Conservation (phyloP, 2,888 invertebrate genomes). For the Pachymerium ferrugineum region DNA sequence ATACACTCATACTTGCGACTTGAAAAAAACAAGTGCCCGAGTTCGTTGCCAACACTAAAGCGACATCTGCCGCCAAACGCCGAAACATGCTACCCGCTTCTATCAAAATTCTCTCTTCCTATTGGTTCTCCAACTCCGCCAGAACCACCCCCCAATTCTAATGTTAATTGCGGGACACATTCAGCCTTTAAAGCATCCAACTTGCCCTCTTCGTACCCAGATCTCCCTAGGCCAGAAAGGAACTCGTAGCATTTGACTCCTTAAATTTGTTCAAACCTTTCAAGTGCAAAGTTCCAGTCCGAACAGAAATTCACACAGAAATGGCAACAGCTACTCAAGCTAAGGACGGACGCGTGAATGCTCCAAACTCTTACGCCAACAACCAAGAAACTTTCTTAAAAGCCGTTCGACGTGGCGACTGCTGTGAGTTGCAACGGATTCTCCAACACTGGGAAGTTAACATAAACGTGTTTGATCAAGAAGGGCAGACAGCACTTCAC, state of each 20-base stretch:
- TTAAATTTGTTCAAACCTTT: no score
- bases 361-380: not conserved
- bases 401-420: slow-evolving; percentile 46
- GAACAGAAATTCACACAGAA: no score
- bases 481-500: slow-evolving; percentile 49
- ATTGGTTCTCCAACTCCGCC: not conserved
- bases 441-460: slow-evolving; percentile 46
- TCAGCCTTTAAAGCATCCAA: slow-evolving; percentile 10
- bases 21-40: no score
- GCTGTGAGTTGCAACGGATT: slow-evolving; percentile 43
- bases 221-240: not conserved
- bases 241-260: not conserved
- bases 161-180: not conserved
- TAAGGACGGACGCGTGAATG: not conserved
- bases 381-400: slow-evolving; percentile 44
- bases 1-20: no score
- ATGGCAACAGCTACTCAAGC: slow-evolving; percentile 10
- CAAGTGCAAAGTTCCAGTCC: no score
- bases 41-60: no score
- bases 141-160: slow-evolving; percentile 5
- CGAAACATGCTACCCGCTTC: not conserved
- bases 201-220: not conserved
- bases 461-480: slow-evolving; percentile 47
- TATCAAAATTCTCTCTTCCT: not conserved
- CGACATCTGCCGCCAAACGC: not conserved